phyloP scores from a whole-genome alignment of 2,797 vertebrate genomes.

The Ataeniobius toweri region DNA sequence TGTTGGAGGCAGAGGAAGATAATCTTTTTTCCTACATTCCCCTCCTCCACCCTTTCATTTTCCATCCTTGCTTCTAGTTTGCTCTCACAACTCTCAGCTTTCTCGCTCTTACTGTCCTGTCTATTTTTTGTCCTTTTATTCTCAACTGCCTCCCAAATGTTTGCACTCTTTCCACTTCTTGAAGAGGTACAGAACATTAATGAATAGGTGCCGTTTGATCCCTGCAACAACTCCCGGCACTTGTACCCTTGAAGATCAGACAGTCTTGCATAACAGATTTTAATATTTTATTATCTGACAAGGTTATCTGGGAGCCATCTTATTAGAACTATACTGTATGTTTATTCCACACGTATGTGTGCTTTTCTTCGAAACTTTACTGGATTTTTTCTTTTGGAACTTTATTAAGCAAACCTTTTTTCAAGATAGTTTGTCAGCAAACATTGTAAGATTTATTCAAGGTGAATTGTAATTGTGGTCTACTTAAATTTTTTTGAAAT shows the following conservation, averaged over 20 bases:
- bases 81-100: neutral
- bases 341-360: neutral
- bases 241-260: constrained; percentile 8
- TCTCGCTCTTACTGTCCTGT: constrained; percentile 5
- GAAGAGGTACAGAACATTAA: constrained; percentile 4
- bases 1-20: constrained; percentile 38
- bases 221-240: constrained; percentile 1
- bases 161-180: neutral
- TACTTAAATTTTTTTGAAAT: constrained; percentile 8
- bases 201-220: constrained; percentile 6
- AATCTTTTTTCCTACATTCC: constrained; percentile 29
- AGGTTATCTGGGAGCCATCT: constrained; percentile 8
- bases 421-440: neutral
- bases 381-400: neutral
- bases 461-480: neutral
- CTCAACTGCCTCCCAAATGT: neutral
- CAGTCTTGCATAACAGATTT: constrained; percentile 15
- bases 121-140: constrained; percentile 9
- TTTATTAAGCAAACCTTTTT: neutral
- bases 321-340: neutral
- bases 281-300: constrained; percentile 22
- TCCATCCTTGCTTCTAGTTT: constrained; percentile 26
- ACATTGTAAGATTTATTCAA: neutral
- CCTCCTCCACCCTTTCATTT: constrained; percentile 19
- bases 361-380: neutral